Base-by-base conservation (phyloP, 2,888 invertebrate genomes). In the Folsomia manolachei region DNA sequence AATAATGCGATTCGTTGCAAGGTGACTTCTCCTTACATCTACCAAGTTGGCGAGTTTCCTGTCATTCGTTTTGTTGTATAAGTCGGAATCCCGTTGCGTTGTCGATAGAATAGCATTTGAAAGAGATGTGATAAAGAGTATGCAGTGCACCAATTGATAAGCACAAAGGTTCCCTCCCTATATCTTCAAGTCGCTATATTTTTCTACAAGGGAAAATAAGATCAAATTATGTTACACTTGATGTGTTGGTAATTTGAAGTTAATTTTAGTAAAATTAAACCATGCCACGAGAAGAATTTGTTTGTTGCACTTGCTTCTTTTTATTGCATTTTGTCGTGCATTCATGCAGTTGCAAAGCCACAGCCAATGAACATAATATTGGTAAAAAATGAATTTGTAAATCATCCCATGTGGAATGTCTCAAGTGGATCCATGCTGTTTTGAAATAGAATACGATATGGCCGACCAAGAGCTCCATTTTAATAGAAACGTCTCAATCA, bases 191-290 rank as follows among this genome's bases (percentile, higher is more conserved):
- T n/a, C n/a, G n/a, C n/a, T n/a, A n/a, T n/a, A n/a, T n/a, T n/a
- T n/a, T n/a, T n/a, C n/a, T n/a, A n/a, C n/a, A n/a, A n/a, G n/a
- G n/a, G 24, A 24, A 24, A 9, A 18, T 23, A 62, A n/a, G 11
- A n/a, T 27, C n/a, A 26, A 23, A 19, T 9, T 56, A 56, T 56
- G 63, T 63, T 25, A 63, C 27, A 27, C 27, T 63, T n/a, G 25
- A 63, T 24, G 2, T n/a, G 18, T 26, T 63, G 26, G 25, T 7
- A 63, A 63, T 27, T 2, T 4, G 27, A 63, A 27, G 9, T 27
- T 63, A 63, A 63, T 26, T 63, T 63, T n/a, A 19, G 63, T 14
- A 18, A 27, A 63, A 63, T 63, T 27, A 63, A 63, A 63, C 63
- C 63, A 27, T 63, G 63, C 63, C 63, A 63, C 27, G 27, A 27